Evolutionary conservation across 2,888 invertebrate genomes (phyloP).

Genomic region (Eupithecia vulgata): DNA sequence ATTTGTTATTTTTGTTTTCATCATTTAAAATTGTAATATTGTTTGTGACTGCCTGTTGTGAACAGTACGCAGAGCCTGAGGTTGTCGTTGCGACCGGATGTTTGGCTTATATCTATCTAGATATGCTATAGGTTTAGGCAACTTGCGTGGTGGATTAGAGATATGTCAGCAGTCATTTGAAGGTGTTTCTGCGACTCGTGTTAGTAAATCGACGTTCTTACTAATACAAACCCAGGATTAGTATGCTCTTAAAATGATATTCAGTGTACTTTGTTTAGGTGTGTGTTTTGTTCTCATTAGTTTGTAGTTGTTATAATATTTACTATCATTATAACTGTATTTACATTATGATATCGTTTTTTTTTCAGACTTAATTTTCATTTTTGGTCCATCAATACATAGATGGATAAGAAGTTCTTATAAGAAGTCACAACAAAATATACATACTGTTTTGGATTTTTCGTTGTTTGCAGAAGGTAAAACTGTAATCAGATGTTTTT

Average conservation of each 20-base stretch:
- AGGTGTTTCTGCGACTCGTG: slow-evolving; percentile 10
- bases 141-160: slow-evolving; percentile 61
- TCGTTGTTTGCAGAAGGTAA: not conserved
- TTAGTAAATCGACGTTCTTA: slow-evolving; percentile 5
- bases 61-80: slow-evolving; percentile 45
- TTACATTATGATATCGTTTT: not conserved
- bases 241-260: not conserved
- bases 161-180: slow-evolving; percentile 53
- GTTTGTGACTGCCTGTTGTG: slow-evolving; percentile 47
- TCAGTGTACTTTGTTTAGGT: not conserved
- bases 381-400: no score
- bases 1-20: slow-evolving; percentile 73
- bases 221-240: not conserved
- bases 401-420: not conserved
- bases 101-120: slow-evolving; percentile 54
- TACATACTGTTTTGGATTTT: not conserved
- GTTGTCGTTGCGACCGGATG: slow-evolving; percentile 55
- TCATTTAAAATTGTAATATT: slow-evolving; percentile 35
- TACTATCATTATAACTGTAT: no score
- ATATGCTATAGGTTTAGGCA: slow-evolving; percentile 52
- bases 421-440: not conserved
- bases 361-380: no score
- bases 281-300: not conserved
- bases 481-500: not conserved
- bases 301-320: not conserved